Conservation (phyloP, 35 echinoderm and acorn worm species). For the Patiria miniata region DNA sequence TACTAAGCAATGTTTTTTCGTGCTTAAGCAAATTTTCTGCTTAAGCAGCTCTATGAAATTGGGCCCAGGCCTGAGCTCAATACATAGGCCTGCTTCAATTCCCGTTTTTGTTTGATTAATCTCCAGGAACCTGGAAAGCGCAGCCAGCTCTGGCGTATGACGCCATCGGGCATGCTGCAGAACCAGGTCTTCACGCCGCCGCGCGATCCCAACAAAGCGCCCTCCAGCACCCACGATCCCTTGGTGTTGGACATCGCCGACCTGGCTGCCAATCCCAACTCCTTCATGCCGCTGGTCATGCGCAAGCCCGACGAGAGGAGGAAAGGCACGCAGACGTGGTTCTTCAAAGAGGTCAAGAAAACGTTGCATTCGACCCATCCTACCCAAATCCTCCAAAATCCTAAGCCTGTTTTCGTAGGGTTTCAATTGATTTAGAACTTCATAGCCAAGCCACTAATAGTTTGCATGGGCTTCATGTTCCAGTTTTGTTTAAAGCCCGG, state of each 20-base stretch:
- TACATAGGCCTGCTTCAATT: too few species aligned
- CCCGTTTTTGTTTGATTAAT: neutral
- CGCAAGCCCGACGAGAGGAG: slow-evolving; percentile 71
- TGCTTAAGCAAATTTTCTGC: too few species aligned
- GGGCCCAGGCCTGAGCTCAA: too few species aligned
- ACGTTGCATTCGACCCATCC: too few species aligned
- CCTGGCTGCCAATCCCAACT: slow-evolving; percentile 30
- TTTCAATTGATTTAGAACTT: too few species aligned
- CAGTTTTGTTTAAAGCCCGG: too few species aligned
- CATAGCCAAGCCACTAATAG: too few species aligned
- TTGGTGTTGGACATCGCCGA: slow-evolving; percentile 80
- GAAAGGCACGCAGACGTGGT: slow-evolving; percentile 83
- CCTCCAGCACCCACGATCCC: slow-evolving; percentile 31
- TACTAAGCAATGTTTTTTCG: too few species aligned
- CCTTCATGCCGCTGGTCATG: slow-evolving; percentile 62
- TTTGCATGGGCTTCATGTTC: too few species aligned
- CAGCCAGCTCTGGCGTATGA: slow-evolving; percentile 94
- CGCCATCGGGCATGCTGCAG: slow-evolving; percentile 76
- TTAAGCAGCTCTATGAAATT: too few species aligned
- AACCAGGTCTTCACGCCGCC: slow-evolving; percentile 83
- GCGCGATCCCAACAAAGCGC: slow-evolving; percentile 56
- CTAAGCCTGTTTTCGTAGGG: too few species aligned
- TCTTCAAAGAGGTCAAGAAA: slow-evolving; percentile 69
- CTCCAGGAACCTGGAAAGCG: slow-evolving; percentile 82
- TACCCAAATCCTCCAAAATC: too few species aligned